phyloP scores from a whole-genome alignment of 2,113 vertebrate genomes.

The Megalops atlanticus region DNA sequence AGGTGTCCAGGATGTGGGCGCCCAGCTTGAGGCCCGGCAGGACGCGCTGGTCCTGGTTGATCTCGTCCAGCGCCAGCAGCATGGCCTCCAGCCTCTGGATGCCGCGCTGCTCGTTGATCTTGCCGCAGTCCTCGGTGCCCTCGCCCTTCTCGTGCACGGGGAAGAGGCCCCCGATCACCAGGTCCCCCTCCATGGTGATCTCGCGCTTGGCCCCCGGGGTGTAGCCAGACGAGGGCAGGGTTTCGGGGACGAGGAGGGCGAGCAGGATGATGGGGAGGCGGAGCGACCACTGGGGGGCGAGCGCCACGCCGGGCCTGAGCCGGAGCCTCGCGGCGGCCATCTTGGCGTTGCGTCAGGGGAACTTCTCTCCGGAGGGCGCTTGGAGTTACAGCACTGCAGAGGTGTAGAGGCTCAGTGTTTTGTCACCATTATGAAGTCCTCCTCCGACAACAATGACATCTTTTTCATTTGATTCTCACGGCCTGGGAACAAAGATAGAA shows the following conservation, averaged over 20 bases:
- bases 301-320: conserved; percentile 37
- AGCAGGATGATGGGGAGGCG: conserved; percentile 53
- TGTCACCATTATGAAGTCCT: conserved; percentile 43
- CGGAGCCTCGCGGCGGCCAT: conserved; percentile 44
- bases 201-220: conserved; percentile 77
- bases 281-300: conserved; percentile 50
- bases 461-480: conserved; percentile 24
- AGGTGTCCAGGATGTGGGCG: conserved; percentile 94
- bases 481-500: conserved; percentile 29
- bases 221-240: conserved; percentile 65
- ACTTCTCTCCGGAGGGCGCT: not conserved
- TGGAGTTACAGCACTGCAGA: conserved; percentile 25
- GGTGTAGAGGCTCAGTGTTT: conserved; percentile 42
- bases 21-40: conserved; percentile 89
- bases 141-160: conserved; percentile 92
- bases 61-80: conserved; percentile 92
- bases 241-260: conserved; percentile 55
- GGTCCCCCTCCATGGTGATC: conserved; percentile 88
- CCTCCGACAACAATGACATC: conserved; percentile 46
- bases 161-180: conserved; percentile 94
- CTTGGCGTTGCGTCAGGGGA: conserved; percentile 24
- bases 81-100: conserved; percentile 97
- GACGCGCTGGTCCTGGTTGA: conserved; percentile 85
- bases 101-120: conserved; percentile 91
- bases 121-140: conserved; percentile 85